Evolutionary conservation across 1,140 invertebrate species (phyloP).

Genomic region (Anadara kagoshimensis): DNA sequence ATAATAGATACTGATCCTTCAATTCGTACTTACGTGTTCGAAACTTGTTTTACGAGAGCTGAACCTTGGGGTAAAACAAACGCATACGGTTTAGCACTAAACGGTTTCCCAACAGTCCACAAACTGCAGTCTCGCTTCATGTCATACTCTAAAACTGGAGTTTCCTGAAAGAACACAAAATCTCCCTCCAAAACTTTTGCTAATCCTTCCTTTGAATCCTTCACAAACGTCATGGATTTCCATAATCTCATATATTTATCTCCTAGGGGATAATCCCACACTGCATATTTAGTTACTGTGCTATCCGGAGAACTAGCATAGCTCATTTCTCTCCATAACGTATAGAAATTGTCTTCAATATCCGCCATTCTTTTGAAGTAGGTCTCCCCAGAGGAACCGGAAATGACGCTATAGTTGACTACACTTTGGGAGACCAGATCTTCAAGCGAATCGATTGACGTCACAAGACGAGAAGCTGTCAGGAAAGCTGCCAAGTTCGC

Average conservation of each 20-base stretch:
- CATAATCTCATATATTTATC: conserved; percentile 85
- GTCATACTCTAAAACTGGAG: conserved; percentile 60
- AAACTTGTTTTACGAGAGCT: conserved; percentile 40
- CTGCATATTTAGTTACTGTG: conserved; percentile 63
- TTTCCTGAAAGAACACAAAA: conserved; percentile 64
- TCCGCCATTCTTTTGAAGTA: conserved; percentile 53
- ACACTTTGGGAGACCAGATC: conserved; percentile 89
- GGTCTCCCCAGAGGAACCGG: conserved; percentile 37
- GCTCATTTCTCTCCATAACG: conserved; percentile 53
- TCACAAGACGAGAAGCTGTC: conserved; percentile 74
- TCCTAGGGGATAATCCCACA: conserved; percentile 95
- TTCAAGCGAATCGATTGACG: conserved; percentile 82
- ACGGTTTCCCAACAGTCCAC: conserved; percentile 52
- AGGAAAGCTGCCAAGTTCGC: conserved; percentile 59
- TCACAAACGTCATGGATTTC: conserved; percentile 42
- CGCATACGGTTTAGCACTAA: conserved; percentile 57
- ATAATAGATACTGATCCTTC: neutral
- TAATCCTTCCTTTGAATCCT: conserved; percentile 46
- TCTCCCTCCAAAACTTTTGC: conserved; percentile 49
- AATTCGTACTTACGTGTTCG: conserved; percentile 40
- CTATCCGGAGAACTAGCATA: conserved; percentile 10
- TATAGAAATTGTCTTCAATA: conserved; percentile 53
- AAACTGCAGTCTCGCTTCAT: conserved; percentile 54
- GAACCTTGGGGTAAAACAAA: conserved; percentile 55
- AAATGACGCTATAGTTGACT: conserved; percentile 77